Percentiles rank a stretch among this genome's conserved stretches.
Evolutionary conservation across 1,140 invertebrate genomes (phyloP).

Genomic region (Chelonus insularis): DNA sequence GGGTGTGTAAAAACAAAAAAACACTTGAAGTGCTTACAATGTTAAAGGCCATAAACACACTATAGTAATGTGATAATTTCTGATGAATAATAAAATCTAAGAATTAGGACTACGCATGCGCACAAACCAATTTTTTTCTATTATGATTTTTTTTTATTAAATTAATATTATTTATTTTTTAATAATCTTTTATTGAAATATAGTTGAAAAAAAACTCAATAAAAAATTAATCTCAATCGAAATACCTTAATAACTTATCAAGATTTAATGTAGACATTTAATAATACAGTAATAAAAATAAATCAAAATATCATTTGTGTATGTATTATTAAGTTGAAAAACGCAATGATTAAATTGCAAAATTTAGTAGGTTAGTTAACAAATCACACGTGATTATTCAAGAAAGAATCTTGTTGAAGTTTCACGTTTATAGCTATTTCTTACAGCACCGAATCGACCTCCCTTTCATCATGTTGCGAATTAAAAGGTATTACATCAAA

Average conservation of each 20-base stretch:
- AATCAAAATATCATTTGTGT: too few relatives aligned
- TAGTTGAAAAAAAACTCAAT: background rate
- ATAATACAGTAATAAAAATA: too few relatives aligned
- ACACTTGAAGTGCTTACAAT: too few relatives aligned
- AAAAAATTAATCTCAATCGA: too few relatives aligned
- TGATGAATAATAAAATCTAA: background rate
- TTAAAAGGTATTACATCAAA: too few relatives aligned
- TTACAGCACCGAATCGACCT: background rate
- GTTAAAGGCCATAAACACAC: too few relatives aligned
- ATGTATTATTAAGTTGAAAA: background rate
- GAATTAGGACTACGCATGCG: too few relatives aligned
- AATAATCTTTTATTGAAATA: background rate
- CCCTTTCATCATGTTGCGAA: too few relatives aligned
- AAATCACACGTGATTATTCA: slow-evolving; percentile 2
- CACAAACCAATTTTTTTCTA: too few relatives aligned
- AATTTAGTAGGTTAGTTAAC: background rate
- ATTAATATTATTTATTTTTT: background rate
- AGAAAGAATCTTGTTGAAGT: slow-evolving; percentile 4
- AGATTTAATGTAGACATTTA: background rate
- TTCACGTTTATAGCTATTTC: background rate
- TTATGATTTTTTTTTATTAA: background rate
- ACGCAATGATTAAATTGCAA: background rate
- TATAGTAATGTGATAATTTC: too few relatives aligned
- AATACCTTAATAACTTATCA: background rate
- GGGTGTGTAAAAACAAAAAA: too few relatives aligned